Evolutionary conservation across 2,888 invertebrate genomes (phyloP).

Genomic region (Drosophila anceps): DNA sequence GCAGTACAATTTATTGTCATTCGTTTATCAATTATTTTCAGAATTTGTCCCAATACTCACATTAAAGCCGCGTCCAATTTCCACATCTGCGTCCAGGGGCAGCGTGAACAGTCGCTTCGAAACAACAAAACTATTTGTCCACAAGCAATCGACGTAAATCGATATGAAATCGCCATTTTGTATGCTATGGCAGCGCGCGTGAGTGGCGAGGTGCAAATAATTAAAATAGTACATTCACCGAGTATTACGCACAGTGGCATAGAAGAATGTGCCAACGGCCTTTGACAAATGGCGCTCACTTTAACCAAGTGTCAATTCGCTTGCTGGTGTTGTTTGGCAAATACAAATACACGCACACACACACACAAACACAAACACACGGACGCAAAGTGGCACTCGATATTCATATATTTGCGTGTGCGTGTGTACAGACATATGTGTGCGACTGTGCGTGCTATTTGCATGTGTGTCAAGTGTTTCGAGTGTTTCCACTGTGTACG

Average conservation of each 20-base stretch:
- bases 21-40: constrained; percentile 36
- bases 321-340: constrained; percentile 41
- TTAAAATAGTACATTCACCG: constrained; percentile 58
- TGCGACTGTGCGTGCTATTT: constrained; percentile 51
- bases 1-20: constrained; percentile 9
- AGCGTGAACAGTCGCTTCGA: constrained; percentile 84
- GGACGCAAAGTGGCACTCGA: constrained; percentile 44
- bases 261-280: constrained; percentile 64
- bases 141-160: constrained; percentile 84
- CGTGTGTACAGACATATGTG: constrained; percentile 18
- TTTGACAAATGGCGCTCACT: constrained; percentile 75
- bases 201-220: constrained; percentile 62
- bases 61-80: constrained; percentile 84
- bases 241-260: constrained; percentile 41
- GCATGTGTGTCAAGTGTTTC: constrained; percentile 74
- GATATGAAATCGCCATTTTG: constrained; percentile 85
- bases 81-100: constrained; percentile 84
- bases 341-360: constrained; percentile 12
- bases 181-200: constrained; percentile 72
- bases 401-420: constrained; percentile 41
- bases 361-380: background rate
- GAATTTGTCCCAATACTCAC: constrained; percentile 80
- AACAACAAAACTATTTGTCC: constrained; percentile 85
- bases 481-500: constrained; percentile 46
- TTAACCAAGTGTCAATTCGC: constrained; percentile 77